Evolutionary conservation across 2,888 invertebrate species (phyloP).

Genomic region (Gibbula magus): DNA sequence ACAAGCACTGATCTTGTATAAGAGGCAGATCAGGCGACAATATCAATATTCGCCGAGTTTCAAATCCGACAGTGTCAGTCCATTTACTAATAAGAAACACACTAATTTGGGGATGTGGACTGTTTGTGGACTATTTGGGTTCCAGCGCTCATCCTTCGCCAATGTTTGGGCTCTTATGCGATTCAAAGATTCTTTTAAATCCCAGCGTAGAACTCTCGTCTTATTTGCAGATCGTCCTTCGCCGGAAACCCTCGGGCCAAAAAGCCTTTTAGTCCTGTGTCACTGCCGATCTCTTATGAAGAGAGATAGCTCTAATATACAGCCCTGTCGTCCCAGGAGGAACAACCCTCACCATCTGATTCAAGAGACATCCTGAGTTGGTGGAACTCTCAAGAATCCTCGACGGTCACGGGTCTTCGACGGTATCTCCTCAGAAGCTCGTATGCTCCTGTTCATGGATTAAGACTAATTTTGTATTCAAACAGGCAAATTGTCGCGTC

Average conservation of each 20-base stretch:
- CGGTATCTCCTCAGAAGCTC: constrained; percentile 1
- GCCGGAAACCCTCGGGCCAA: constrained; percentile 20
- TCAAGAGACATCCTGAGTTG: not conserved
- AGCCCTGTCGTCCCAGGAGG: not conserved
- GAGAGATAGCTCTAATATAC: constrained; percentile 2
- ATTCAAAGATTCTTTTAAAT: constrained; percentile 21
- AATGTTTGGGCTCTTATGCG: not conserved
- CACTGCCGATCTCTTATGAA: not conserved
- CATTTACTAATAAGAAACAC: constrained; percentile 16
- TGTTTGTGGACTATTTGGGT: constrained; percentile 9
- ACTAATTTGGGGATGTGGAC: constrained; percentile 2
- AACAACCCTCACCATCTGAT: not conserved
- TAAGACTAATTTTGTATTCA: constrained; percentile 33
- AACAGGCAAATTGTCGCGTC: constrained; percentile 31
- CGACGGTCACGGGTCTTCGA: not conserved
- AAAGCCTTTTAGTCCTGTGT: constrained; percentile 24
- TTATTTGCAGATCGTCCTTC: constrained; percentile 9
- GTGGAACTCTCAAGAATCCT: not conserved
- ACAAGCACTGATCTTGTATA: no score
- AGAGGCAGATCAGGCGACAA: not conserved
- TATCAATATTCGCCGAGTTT: constrained; percentile 5
- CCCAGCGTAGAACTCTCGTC: not conserved
- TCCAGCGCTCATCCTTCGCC: not conserved
- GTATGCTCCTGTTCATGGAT: constrained; percentile 21
- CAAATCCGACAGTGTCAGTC: constrained; percentile 10